Conservation (phyloP, 2,888 invertebrate species). For the Pollenia angustigena region DNA sequence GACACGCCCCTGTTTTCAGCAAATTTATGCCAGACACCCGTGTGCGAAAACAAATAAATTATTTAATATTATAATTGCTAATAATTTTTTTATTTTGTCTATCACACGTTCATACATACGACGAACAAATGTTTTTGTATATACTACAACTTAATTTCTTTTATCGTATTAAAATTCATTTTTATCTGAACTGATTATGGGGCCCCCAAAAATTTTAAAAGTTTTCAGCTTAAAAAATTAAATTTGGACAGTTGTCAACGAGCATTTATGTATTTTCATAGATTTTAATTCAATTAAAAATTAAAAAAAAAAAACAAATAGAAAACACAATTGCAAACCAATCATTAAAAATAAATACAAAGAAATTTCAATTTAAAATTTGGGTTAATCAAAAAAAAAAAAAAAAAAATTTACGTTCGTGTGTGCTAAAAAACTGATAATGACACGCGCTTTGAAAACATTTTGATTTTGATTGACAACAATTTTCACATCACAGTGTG, state of each 20-base stretch:
- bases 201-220: too few species aligned
- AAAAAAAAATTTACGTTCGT: background rate
- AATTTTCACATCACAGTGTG: background rate
- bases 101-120: too few species aligned
- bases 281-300: too few species aligned
- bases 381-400: background rate
- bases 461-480: background rate
- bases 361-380: background rate
- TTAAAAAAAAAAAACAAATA: too few species aligned
- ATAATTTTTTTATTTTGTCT: background rate
- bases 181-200: too few species aligned
- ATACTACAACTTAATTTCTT: too few species aligned
- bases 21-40: background rate
- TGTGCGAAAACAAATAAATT: background rate
- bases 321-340: too few species aligned
- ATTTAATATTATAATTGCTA: slow-evolving; percentile 21
- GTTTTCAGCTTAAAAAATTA: too few species aligned
- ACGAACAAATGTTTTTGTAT: too few species aligned
- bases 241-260: too few species aligned
- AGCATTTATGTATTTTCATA: too few species aligned
- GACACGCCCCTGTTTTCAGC: background rate
- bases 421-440: slow-evolving; percentile 1
- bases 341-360: background rate
- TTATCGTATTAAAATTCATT: too few species aligned
- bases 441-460: slow-evolving; percentile 25